These are phyloP conservation scores for Hoplodrina blanda DNA, from an alignment of 2,888 invertebrate species.

Conservation along the genomic window DNA sequence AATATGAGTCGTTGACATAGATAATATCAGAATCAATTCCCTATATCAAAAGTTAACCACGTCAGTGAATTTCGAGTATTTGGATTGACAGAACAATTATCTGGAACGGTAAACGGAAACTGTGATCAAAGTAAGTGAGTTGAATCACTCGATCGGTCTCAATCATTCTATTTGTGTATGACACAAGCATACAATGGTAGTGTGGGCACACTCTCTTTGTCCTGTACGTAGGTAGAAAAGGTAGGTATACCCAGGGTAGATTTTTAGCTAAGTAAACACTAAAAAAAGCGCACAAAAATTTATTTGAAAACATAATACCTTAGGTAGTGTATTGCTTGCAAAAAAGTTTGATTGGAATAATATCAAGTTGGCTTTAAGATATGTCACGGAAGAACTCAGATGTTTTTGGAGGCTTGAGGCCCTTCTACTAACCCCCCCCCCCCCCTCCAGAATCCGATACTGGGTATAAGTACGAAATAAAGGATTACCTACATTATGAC, in stretches of 20 bases:
- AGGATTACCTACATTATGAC: background rate
- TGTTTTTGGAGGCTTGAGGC: too few relatives aligned
- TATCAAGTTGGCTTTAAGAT: too few relatives aligned
- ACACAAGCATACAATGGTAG: background rate
- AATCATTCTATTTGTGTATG: conserved; percentile 28
- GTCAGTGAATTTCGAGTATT: conserved; percentile 29
- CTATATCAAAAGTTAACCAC: conserved; percentile 2
- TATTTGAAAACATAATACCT: too few relatives aligned
- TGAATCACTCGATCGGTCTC: conserved; percentile 25
- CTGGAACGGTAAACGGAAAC: conserved; percentile 27
- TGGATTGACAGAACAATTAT: conserved; percentile 46
- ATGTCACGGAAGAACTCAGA: too few relatives aligned
- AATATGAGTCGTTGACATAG: conserved; percentile 1
- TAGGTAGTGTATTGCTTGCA: too few relatives aligned
- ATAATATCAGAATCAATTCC: background rate
- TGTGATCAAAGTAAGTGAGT: conserved; percentile 54
- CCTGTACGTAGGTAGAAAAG: background rate
- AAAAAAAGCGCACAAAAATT: too few relatives aligned
- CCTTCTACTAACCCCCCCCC: too few relatives aligned
- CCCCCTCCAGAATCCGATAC: too few relatives aligned
- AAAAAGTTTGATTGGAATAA: too few relatives aligned
- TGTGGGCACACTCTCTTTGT: conserved; percentile 17
- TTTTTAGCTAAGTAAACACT: too few relatives aligned
- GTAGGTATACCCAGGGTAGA: too few relatives aligned
- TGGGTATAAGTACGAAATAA: too few relatives aligned